Base-by-base conservation (phyloP, 2,888 invertebrate species). In the Branchellion lobata region DNA sequence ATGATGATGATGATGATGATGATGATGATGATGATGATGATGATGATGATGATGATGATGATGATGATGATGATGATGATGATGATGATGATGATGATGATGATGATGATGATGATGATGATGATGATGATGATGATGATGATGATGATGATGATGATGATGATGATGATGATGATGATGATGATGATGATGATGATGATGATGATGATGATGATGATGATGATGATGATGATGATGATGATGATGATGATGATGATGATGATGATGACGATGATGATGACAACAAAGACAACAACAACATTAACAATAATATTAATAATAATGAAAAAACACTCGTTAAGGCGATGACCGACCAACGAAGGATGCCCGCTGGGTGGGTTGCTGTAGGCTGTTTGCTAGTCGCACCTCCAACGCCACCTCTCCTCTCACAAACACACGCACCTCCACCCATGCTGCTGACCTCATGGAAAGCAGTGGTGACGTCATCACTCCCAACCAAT, bases 21-120 rank as follows among this genome's bases (percentile, higher is more conserved):
- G 53, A 76, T 53, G 34, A 29, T 29, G 57, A 29, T 76, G 76
- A 53, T 29, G 76, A 34, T 76, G 76, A 53, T 76, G 53, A 53
- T 5, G 76, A 53, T 31, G 76, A 33, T 72, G 72, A 36, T 34
- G 72, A 36, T 14, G 29, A 61, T 31, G 76, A 53, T 61, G 57
- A 61, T 33, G 76, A 61, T 29, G 76, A 21, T 76, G 76, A 61
- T 76, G 76, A 76, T 76, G 33, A 76, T 27, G 76, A 34, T 1
- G 76, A 5, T 14, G 31, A 33, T 2, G 21, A 27, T 68, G 68
- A 3, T 31, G 68, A 68, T 68, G 68, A 68, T 11, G 68, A 68
- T 11, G 68, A 68, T 3, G 68, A 68, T 24, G 68, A 68, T 68
- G 24, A 68, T 68, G 24, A 68, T 68, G 24, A 68, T 68, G 24